Evolutionary conservation across 2,113 vertebrate genomes (phyloP).

Genomic region (Falco punctatus): DNA sequence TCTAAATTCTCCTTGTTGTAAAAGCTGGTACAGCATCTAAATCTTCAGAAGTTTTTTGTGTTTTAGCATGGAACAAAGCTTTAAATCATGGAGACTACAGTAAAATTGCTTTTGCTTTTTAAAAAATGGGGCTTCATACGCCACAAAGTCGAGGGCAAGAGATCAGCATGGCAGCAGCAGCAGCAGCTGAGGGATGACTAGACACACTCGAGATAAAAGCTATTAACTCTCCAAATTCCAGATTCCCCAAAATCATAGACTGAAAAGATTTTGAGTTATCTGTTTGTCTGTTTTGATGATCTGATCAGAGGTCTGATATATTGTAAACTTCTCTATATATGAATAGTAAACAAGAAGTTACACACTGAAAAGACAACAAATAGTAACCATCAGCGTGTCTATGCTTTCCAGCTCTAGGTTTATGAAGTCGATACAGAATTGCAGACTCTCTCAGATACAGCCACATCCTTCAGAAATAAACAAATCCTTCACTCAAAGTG

Average conservation of each 20-base stretch:
- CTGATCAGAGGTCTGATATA: not conserved
- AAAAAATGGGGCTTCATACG: constrained; percentile 24
- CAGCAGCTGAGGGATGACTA: not conserved
- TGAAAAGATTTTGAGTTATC: not conserved
- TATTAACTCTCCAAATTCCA: not conserved
- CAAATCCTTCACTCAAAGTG: not conserved
- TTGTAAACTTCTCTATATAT: not conserved
- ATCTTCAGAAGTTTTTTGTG: constrained; percentile 35
- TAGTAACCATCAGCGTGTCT: not conserved
- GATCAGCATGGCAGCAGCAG: not conserved
- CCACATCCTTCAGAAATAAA: not conserved
- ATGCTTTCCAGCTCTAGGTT: not conserved
- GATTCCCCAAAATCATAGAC: not conserved
- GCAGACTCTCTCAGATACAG: not conserved
- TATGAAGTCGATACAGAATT: not conserved
- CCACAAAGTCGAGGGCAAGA: not conserved
- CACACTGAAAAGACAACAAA: not conserved
- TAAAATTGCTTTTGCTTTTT: constrained; percentile 59
- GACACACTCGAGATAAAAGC: not conserved
- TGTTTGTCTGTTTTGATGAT: not conserved
- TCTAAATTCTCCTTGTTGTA: not conserved
- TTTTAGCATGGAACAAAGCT: constrained; percentile 61
- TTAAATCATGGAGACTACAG: constrained; percentile 53
- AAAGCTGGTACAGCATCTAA: constrained; percentile 35
- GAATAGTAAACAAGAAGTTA: not conserved